phyloP scores from a whole-genome alignment of 2,113 vertebrate genomes.

The Chaenocephalus aceratus region DNA sequence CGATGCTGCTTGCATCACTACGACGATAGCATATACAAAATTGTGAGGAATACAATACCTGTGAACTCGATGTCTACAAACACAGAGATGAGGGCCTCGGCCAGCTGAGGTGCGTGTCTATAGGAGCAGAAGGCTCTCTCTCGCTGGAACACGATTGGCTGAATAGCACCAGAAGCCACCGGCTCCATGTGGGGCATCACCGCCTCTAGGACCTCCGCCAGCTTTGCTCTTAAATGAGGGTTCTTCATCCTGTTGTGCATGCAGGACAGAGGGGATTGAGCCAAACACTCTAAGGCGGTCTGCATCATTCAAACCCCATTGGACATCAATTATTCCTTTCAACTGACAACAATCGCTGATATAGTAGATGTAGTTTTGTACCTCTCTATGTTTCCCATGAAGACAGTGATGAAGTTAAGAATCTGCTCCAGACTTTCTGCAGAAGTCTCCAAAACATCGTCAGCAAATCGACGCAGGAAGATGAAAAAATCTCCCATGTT shows the following conservation, averaged over 20 bases:
- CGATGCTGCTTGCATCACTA: not conserved
- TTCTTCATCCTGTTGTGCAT: slow-evolving; percentile 92
- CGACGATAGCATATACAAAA: not conserved
- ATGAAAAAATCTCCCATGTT: slow-evolving; percentile 98
- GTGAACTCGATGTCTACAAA: slow-evolving; percentile 99
- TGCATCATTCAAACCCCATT: not conserved
- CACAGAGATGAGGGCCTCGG: slow-evolving; percentile 95
- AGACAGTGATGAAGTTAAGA: slow-evolving; percentile 94
- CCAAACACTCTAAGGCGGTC: not conserved
- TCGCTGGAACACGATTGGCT: slow-evolving; percentile 92
- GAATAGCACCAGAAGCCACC: slow-evolving; percentile 79
- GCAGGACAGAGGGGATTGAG: not conserved
- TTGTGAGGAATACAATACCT: slow-evolving; percentile 76
- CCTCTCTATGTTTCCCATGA: slow-evolving; percentile 97
- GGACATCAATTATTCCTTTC: not conserved
- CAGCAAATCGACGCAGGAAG: slow-evolving; percentile 95
- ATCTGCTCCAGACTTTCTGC: slow-evolving; percentile 92
- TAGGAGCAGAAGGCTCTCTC: slow-evolving; percentile 95
- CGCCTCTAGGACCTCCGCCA: slow-evolving; percentile 96
- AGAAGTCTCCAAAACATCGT: slow-evolving; percentile 93
- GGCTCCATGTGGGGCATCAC: slow-evolving; percentile 98
- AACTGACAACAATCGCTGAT: not conserved
- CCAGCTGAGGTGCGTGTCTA: slow-evolving; percentile 88
- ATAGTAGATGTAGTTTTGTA: slow-evolving; percentile 50
- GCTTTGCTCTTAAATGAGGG: slow-evolving; percentile 95